Percentiles rank a stretch among this genome's conserved stretches.
These are phyloP conservation scores for Yponomeuta sedellus DNA, from an alignment of 2,888 invertebrate species.

Conservation along the genomic window DNA sequence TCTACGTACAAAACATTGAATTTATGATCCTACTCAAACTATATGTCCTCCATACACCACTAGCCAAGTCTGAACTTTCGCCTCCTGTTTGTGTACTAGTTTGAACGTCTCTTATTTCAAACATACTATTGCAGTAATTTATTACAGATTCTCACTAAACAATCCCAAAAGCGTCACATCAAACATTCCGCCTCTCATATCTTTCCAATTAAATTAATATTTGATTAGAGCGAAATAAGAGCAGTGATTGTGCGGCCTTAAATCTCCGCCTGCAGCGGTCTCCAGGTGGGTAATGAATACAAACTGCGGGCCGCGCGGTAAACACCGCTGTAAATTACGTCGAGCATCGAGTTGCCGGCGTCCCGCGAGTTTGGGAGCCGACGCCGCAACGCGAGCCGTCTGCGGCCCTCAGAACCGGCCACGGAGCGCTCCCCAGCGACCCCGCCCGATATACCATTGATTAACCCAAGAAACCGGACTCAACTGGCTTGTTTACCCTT, in stretches of 20 bases:
- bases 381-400: slow-evolving; percentile 24
- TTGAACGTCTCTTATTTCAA: neutral
- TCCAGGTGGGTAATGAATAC: slow-evolving; percentile 70
- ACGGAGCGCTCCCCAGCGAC: slow-evolving; percentile 39
- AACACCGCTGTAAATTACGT: slow-evolving; percentile 66
- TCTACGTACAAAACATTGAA: too few relatives aligned
- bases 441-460: slow-evolving; percentile 45
- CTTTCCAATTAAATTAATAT: slow-evolving; percentile 45
- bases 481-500: neutral
- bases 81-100: too few relatives aligned
- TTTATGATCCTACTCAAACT: too few relatives aligned
- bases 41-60: too few relatives aligned
- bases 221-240: slow-evolving; percentile 54
- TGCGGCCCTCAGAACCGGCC: slow-evolving; percentile 35
- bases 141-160: neutral
- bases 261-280: slow-evolving; percentile 41
- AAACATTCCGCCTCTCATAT: slow-evolving; percentile 14
- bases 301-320: slow-evolving; percentile 66
- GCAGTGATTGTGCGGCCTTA: slow-evolving; percentile 53
- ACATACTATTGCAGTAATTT: neutral
- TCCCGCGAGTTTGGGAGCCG: slow-evolving; percentile 48
- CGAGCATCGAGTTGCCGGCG: slow-evolving; percentile 19
- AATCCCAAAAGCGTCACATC: slow-evolving; percentile 9
- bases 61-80: too few relatives aligned
- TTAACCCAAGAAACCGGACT: slow-evolving; percentile 23